These are phyloP conservation scores for Rhinoptilus africanus DNA, from an alignment of 2,113 vertebrate species.

Conservation along the genomic window DNA sequence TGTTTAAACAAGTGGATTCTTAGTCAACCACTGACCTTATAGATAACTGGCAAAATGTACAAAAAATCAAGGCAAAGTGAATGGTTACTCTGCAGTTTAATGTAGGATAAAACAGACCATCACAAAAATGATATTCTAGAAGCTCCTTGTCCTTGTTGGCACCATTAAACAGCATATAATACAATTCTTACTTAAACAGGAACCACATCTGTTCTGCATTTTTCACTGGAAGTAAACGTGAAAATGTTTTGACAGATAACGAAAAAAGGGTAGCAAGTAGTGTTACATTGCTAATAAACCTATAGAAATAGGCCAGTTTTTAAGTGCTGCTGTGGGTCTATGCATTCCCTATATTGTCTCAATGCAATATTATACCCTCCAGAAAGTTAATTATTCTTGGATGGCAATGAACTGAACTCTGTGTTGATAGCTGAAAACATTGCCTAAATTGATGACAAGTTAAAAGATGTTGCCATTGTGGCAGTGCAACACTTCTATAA, in stretches of 20 bases:
- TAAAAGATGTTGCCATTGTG: not conserved
- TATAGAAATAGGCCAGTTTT: not conserved
- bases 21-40: not conserved
- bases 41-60: not conserved
- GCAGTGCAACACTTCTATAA: not conserved
- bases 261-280: not conserved
- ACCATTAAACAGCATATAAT: not conserved
- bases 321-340: not conserved
- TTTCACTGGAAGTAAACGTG: not conserved
- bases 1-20: not conserved
- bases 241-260: not conserved
- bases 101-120: not conserved
- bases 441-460: not conserved
- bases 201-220: not conserved
- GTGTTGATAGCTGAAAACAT: not conserved
- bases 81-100: not conserved
- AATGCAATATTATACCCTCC: not conserved
- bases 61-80: not conserved
- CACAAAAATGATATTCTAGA: not conserved
- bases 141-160: not conserved
- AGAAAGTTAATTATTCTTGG: not conserved
- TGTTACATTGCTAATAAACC: not conserved
- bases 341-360: not conserved
- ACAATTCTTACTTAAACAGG: not conserved
- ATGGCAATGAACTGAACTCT: not conserved